Conservation (phyloP, 2,797 vertebrate genomes). For the Linurgus olivaceus region DNA sequence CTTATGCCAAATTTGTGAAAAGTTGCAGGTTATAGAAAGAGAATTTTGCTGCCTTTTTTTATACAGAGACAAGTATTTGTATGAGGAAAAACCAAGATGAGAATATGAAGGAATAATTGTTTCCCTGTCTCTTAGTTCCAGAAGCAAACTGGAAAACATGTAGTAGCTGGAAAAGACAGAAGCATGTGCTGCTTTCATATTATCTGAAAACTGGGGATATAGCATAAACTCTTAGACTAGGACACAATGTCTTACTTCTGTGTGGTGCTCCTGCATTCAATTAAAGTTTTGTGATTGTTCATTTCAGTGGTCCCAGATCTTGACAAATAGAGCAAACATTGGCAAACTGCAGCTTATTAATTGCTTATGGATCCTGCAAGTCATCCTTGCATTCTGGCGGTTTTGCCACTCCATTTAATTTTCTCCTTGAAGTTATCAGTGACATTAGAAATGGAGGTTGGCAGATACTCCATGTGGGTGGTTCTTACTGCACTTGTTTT, state of each 20-base stretch:
- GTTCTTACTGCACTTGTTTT: slow-evolving; percentile 27
- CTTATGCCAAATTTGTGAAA: neutral
- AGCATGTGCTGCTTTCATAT: neutral
- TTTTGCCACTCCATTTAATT: slow-evolving; percentile 47
- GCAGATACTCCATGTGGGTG: slow-evolving; percentile 28
- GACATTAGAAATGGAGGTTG: slow-evolving; percentile 44
- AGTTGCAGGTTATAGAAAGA: neutral
- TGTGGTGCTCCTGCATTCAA: neutral
- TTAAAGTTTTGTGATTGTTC: slow-evolving; percentile 2
- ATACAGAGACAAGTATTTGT: neutral
- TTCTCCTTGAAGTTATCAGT: slow-evolving; percentile 57
- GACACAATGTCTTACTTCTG: neutral
- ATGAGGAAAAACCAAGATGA: neutral
- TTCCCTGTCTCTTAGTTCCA: neutral
- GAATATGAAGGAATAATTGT: neutral
- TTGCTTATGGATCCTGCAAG: slow-evolving; percentile 51
- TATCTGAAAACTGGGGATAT: neutral
- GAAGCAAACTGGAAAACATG: neutral
- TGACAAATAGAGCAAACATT: neutral
- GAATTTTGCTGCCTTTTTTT: neutral
- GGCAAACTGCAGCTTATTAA: slow-evolving; percentile 16
- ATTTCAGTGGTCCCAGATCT: neutral
- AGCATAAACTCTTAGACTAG: neutral
- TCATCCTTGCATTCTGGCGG: slow-evolving; percentile 33
- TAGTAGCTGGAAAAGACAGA: neutral